Conservation (phyloP, 2,888 invertebrate genomes). For the Diaphora mendica region DNA sequence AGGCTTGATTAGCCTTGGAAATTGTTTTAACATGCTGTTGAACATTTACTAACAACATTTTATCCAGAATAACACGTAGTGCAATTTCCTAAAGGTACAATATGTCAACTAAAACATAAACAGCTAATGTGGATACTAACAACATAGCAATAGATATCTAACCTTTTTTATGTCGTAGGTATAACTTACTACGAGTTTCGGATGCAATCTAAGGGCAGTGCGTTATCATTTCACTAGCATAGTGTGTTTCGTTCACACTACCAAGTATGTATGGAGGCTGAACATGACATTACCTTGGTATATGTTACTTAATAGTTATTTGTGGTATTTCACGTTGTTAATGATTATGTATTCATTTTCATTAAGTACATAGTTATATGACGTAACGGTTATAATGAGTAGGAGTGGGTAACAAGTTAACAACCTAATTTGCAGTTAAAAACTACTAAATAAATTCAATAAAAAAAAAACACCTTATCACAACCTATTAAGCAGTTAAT, state of each 20-base stretch:
- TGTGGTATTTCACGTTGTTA: not conserved
- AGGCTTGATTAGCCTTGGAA: constrained; percentile 1
- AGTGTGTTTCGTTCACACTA: constrained; percentile 63
- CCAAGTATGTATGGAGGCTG: constrained; percentile 48
- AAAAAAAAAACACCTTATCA: not conserved
- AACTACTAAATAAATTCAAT: not conserved
- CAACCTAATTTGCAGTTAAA: not conserved
- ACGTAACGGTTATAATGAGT: not conserved
- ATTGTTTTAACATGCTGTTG: not conserved
- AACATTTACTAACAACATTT: not conserved
- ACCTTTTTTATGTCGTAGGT: constrained; percentile 34
- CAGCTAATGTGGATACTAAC: constrained; percentile 44
- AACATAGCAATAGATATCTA: constrained; percentile 43
- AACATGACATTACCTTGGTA: constrained; percentile 52
- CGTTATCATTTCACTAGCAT: constrained; percentile 62
- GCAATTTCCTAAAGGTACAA: constrained; percentile 27
- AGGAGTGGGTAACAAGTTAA: not conserved
- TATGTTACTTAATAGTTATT: not conserved
- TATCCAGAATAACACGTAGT: constrained; percentile 26
- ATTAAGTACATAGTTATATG: not conserved
- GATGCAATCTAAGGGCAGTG: constrained; percentile 61
- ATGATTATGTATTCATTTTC: not conserved
- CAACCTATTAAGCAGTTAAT: not conserved
- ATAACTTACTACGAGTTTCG: constrained; percentile 43
- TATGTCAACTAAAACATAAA: constrained; percentile 35